These are phyloP conservation scores for Cyrtonyx montezumae DNA, from an alignment of 2,113 vertebrate genomes.

Conservation along the genomic window DNA sequence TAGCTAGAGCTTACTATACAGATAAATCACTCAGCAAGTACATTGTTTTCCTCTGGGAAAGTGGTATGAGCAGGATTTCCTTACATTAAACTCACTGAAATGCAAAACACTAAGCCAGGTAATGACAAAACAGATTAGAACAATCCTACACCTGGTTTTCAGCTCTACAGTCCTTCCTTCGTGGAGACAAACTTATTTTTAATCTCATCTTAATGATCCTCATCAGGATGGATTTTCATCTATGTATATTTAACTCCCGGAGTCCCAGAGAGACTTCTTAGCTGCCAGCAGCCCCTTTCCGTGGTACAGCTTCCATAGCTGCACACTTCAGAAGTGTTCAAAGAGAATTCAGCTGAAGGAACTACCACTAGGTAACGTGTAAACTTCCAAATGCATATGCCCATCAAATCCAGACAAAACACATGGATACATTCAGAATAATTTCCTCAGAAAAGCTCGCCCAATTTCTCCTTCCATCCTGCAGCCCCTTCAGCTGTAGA, in stretches of 20 bases:
- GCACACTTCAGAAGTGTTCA: not conserved
- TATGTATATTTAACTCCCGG: not conserved
- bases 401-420: not conserved
- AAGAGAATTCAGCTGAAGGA: not conserved
- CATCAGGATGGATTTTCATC: not conserved
- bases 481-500: not conserved
- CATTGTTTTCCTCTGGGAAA: not conserved
- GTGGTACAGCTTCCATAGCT: fast-evolving
- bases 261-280: not conserved
- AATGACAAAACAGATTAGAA: not conserved
- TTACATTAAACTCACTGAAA: not conserved
- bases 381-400: not conserved
- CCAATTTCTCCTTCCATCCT: not conserved
- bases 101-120: not conserved
- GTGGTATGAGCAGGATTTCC: fast-evolving
- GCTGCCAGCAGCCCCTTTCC: not conserved
- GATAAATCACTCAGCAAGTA: not conserved
- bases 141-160: not conserved
- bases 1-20: not conserved
- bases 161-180: not conserved
- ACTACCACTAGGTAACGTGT: not conserved
- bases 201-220: not conserved
- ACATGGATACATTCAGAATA: fast-evolving
- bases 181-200: not conserved
- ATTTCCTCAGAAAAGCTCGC: not conserved